Conservation (phyloP, 2,888 invertebrate species). For the Callyntrura guangdongensis region DNA sequence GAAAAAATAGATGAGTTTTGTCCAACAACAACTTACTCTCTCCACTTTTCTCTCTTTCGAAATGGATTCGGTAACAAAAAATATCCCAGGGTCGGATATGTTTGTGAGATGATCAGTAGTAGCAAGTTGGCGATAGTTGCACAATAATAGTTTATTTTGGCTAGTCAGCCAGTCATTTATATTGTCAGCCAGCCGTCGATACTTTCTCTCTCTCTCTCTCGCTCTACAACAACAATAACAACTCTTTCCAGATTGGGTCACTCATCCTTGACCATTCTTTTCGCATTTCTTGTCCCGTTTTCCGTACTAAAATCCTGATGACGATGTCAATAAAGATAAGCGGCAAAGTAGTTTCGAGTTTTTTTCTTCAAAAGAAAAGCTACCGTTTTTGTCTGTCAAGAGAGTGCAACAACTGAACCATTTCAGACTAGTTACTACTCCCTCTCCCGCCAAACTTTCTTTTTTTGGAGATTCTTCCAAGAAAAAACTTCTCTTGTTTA, state of each 20-base stretch:
- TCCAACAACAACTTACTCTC: not conserved
- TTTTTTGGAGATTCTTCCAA: not conserved
- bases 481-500: slow-evolving; percentile 35
- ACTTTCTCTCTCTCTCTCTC: too few relatives aligned
- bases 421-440: slow-evolving; percentile 51
- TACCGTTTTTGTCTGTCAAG: not conserved
- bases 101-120: not conserved
- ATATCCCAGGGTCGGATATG: not conserved
- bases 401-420: slow-evolving; percentile 71
- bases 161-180: slow-evolving; percentile 27
- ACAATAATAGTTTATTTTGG: slow-evolving; percentile 23
- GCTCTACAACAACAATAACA: slow-evolving; percentile 53
- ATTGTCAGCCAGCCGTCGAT: not conserved
- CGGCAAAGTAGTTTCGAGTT: not conserved
- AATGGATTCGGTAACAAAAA: not conserved
- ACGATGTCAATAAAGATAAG: slow-evolving; percentile 55
- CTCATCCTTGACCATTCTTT: slow-evolving; percentile 68
- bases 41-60: not conserved
- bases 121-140: not conserved
- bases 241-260: slow-evolving; percentile 76
- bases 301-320: slow-evolving; percentile 23
- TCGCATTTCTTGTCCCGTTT: slow-evolving; percentile 2
- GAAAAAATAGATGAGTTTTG: slow-evolving; percentile 80
- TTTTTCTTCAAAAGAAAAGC: slow-evolving; percentile 14
- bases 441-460: slow-evolving; percentile 40